phyloP scores from a whole-genome alignment of 2,113 vertebrate species.

The Oncorhynchus clarkii region DNA sequence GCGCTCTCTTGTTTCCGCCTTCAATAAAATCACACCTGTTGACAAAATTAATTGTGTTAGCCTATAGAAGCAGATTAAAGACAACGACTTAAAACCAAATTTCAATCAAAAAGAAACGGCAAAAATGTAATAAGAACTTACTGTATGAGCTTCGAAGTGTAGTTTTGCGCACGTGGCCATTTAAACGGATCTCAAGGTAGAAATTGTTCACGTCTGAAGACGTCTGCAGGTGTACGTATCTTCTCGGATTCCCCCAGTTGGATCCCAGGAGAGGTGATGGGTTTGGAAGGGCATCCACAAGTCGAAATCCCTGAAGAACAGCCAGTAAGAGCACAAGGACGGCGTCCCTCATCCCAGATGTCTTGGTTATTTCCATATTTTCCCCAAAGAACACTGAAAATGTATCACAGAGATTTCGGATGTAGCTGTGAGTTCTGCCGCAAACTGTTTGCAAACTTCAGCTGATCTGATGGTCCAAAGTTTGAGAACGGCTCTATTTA shows the following conservation, averaged over 20 bases:
- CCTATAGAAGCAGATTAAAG: neutral
- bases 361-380: slow-evolving; percentile 49
- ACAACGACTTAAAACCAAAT: neutral
- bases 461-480: slow-evolving; percentile 59
- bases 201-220: slow-evolving; percentile 80
- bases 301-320: slow-evolving; percentile 61
- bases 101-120: neutral
- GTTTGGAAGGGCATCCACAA: slow-evolving; percentile 54
- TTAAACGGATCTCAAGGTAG: slow-evolving; percentile 86
- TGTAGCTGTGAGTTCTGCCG: slow-evolving; percentile 21
- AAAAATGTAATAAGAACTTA: slow-evolving; percentile 68
- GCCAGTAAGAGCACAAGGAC: slow-evolving; percentile 66
- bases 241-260: slow-evolving; percentile 81
- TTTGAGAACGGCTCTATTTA: slow-evolving; percentile 71
- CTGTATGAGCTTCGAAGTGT: slow-evolving; percentile 86
- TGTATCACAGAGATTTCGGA: neutral
- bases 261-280: slow-evolving; percentile 78
- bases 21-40: slow-evolving; percentile 85
- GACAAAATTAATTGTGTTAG: neutral
- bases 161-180: slow-evolving; percentile 81
- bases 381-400: slow-evolving; percentile 22
- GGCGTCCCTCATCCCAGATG: slow-evolving; percentile 43
- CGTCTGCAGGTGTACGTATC: slow-evolving; percentile 80
- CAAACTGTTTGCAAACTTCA: slow-evolving; percentile 40
- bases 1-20: slow-evolving; percentile 80